A percentile compares a stretch with the other conserved stretches of the same genome.
Conservation (phyloP, 2,797 vertebrate species). For the Sebastes jordani region DNA sequence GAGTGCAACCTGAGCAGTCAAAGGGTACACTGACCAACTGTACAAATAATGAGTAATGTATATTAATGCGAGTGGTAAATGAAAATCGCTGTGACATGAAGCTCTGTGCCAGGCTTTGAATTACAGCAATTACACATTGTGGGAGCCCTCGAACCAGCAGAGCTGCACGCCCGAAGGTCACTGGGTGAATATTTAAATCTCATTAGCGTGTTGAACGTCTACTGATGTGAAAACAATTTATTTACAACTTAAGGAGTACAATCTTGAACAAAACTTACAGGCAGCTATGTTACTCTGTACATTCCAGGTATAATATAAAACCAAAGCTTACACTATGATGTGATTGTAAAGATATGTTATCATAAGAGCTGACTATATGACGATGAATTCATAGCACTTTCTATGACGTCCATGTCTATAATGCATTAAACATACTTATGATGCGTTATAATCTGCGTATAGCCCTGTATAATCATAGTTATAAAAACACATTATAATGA, state of each 20-base stretch:
- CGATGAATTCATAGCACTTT: background rate
- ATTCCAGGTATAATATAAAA: background rate
- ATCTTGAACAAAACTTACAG: background rate
- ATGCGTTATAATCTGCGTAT: fast-evolving
- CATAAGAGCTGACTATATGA: background rate
- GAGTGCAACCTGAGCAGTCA: background rate
- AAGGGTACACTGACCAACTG: constrained; percentile 12
- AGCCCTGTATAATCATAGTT: background rate
- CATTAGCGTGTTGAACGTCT: constrained; percentile 43
- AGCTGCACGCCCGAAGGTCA: constrained; percentile 35
- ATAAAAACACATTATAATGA: background rate
- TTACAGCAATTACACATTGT: constrained; percentile 32
- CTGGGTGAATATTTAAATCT: constrained; percentile 48
- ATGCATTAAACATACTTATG: background rate
- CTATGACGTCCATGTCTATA: background rate
- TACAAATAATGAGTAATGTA: constrained; percentile 16
- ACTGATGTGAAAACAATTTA: constrained; percentile 3
- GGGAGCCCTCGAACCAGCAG: constrained; percentile 3
- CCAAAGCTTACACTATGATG: background rate
- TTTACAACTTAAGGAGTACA: constrained; percentile 6
- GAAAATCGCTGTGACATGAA: constrained; percentile 32
- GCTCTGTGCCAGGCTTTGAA: constrained; percentile 32
- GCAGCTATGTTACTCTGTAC: background rate
- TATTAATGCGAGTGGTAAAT: constrained; percentile 34
- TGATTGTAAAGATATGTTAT: background rate